phyloP scores from a whole-genome alignment of 2,888 invertebrate genomes.

The Drosophila acutilabella region DNA sequence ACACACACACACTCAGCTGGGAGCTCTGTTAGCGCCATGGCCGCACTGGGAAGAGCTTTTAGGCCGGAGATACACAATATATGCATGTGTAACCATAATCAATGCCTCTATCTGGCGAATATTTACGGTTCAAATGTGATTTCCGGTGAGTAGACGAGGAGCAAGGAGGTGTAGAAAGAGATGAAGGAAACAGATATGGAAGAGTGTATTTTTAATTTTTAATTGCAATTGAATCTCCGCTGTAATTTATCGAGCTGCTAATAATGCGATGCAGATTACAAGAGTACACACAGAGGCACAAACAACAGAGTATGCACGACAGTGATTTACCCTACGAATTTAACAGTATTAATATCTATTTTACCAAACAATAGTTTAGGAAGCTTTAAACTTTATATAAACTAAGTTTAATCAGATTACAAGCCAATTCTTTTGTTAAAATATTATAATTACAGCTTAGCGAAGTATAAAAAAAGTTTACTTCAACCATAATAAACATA shows the following conservation, averaged over 20 bases:
- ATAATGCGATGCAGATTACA: conserved; percentile 32
- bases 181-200: neutral
- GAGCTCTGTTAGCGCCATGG: conserved; percentile 6
- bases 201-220: conserved; percentile 60
- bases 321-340: neutral
- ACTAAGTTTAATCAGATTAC: too few species aligned
- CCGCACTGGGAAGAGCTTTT: conserved; percentile 47
- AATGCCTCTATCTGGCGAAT: conserved; percentile 38
- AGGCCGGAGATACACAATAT: conserved; percentile 18
- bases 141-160: neutral
- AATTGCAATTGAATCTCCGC: conserved; percentile 62
- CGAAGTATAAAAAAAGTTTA: too few species aligned
- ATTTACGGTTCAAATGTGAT: conserved; percentile 53
- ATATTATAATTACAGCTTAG: too few species aligned
- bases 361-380: too few species aligned
- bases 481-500: too few species aligned
- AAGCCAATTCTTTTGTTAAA: too few species aligned
- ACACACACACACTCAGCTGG: neutral
- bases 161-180: neutral
- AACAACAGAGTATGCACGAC: neutral
- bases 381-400: too few species aligned
- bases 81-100: conserved; percentile 40
- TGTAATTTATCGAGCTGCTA: conserved; percentile 41
- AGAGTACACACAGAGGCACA: neutral
- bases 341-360: too few species aligned